Base-by-base conservation (phyloP, 92 coral and sea anemone genomes). In the Porites rus region DNA sequence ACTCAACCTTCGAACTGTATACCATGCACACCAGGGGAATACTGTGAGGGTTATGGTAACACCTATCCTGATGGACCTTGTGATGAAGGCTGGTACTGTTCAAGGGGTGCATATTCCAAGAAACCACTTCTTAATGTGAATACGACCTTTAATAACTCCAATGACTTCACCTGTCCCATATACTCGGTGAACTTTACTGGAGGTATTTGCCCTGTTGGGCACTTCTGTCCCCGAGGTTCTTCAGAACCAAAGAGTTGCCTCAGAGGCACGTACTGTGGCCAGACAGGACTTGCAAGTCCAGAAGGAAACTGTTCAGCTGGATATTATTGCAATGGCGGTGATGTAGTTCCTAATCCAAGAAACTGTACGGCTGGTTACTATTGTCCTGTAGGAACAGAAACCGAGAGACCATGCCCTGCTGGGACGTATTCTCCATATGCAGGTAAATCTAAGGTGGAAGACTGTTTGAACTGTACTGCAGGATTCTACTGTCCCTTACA, bases 111-210 rank as follows among this genome's bases (percentile, higher is more conserved):
- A 46, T 93, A 93, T 88, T 88, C 98, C 22, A 91, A 84, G 50
- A 88, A 91, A 17, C 99, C 99, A 61, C 67, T 91, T 52, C 93
- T 93, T 10, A 78, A 89, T 25, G 85, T 82, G 43, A 89, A 72
- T 69, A 79, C 84, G 65, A 31, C 78, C 38, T 87, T 85, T 73
- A 93, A 95, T 84, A 97, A 95, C 91, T 95, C 99, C 6, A 73
- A 88, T 19, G 93, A 92, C 81, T 97, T 95, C 78, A 93, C 96
- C 0, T 97, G 99, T 83, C 99, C 99, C 10, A 90, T 96, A 14
- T 97, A 97, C 83, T 95, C 98, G 16, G 96, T 97, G 54, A 97
- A 97, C 89, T 94, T 86, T 71, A 97, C 99, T 46, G 99, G 99
- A 10, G 98, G 91, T 2, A 95, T 97, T 43, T 97, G 99, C 71